These are phyloP conservation scores for Sebastes ruberrimus DNA, from an alignment of 2,797 vertebrate genomes.

Conservation along the genomic window DNA sequence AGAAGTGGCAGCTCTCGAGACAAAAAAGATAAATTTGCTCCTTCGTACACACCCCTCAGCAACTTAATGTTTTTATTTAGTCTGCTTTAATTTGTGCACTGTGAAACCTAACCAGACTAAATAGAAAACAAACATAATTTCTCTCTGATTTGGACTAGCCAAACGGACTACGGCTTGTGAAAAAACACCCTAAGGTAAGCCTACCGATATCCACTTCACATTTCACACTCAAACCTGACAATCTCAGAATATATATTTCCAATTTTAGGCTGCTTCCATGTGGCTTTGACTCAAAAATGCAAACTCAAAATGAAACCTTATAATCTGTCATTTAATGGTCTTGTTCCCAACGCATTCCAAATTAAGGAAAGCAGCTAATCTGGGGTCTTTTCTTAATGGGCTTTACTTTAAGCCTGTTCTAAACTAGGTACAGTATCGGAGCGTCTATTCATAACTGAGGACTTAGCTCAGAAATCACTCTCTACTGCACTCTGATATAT, in stretches of 20 bases:
- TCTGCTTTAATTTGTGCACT: not conserved
- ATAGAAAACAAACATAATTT: not conserved
- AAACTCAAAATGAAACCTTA: not conserved
- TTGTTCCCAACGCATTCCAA: not conserved
- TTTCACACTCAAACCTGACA: not conserved
- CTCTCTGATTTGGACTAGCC: not conserved
- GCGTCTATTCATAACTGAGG: constrained; percentile 19
- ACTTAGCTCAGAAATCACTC: constrained; percentile 3
- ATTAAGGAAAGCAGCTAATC: not conserved
- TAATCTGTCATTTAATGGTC: constrained; percentile 5
- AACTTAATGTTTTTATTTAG: not conserved
- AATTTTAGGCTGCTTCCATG: not conserved
- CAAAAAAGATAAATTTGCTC: not conserved
- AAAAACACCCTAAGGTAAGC: not conserved
- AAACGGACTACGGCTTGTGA: not conserved
- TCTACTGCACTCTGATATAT: not conserved
- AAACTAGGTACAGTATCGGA: not conserved
- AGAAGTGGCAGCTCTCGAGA: not conserved
- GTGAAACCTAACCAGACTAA: too few species aligned
- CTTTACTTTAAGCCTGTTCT: constrained; percentile 17
- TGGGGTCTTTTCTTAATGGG: not conserved
- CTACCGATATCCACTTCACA: not conserved
- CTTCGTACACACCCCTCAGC: accelerated
- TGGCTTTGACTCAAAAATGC: not conserved
- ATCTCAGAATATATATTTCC: not conserved